These are phyloP conservation scores for Cistogaster globosa DNA, from an alignment of 2,888 invertebrate genomes.

Conservation along the genomic window DNA sequence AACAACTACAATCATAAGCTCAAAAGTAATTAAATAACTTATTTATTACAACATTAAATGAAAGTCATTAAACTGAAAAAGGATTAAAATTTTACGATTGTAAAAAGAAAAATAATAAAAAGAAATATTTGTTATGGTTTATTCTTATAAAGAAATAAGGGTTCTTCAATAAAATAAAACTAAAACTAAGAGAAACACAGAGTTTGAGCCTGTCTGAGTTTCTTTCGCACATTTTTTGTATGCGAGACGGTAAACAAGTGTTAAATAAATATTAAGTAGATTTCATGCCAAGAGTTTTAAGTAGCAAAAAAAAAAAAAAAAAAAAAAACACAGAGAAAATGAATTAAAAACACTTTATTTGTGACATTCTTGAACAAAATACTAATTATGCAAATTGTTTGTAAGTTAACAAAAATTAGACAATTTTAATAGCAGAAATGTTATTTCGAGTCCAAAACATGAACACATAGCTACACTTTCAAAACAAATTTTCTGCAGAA, in stretches of 20 bases:
- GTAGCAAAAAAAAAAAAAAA: slow-evolving; percentile 10
- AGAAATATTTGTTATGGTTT: neutral
- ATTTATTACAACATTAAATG: neutral
- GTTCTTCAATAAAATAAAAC: neutral
- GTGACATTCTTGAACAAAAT: slow-evolving; percentile 62
- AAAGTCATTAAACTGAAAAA: neutral
- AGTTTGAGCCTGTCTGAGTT: neutral
- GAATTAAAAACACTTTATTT: slow-evolving; percentile 46
- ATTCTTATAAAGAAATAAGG: too few species aligned
- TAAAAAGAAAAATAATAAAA: too few species aligned
- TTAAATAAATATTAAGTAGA: slow-evolving; percentile 55
- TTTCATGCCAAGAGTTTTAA: slow-evolving; percentile 64
- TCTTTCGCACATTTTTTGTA: neutral
- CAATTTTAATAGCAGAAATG: slow-evolving; percentile 52
- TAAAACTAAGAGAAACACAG: neutral
- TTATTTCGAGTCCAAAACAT: slow-evolving; percentile 7
- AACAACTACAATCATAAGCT: too few species aligned
- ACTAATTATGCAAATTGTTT: slow-evolving; percentile 74
- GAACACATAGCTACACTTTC: neutral
- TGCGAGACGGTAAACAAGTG: slow-evolving; percentile 38
- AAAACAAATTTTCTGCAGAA: slow-evolving; percentile 21
- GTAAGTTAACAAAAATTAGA: slow-evolving; percentile 69
- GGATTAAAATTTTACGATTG: neutral
- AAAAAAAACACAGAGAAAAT: too few species aligned
- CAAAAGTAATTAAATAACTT: too few species aligned